These are phyloP conservation scores for Lingula anatina DNA, from an alignment of 2,888 invertebrate species.

Conservation along the genomic window DNA sequence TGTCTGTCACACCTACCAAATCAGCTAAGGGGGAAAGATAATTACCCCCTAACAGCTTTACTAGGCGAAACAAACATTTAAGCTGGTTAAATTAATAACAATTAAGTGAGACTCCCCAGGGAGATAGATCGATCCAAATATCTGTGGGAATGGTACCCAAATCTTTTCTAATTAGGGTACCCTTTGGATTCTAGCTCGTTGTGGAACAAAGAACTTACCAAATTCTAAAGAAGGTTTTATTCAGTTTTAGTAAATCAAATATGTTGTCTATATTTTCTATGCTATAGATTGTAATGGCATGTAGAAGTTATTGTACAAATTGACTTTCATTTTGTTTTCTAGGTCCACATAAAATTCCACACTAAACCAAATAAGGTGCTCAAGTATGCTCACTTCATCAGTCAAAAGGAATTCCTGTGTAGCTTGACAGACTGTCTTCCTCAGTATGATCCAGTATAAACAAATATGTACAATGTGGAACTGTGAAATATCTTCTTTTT, in stretches of 20 bases:
- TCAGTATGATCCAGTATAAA: no score
- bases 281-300: not conserved
- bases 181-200: not conserved
- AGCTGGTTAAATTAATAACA: no score
- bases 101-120: no score
- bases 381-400: conserved; percentile 27
- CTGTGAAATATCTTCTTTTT: no score
- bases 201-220: not conserved
- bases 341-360: conserved; percentile 34
- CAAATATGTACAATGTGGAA: no score
- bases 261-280: not conserved
- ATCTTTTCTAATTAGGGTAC: not conserved
- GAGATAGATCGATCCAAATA: no score
- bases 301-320: not conserved
- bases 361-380: conserved; percentile 28
- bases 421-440: conserved; percentile 31
- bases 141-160: not conserved
- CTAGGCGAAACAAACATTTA: no score
- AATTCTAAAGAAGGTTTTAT: not conserved
- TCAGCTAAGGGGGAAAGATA: no score
- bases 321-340: conserved; percentile 5
- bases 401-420: conserved; percentile 21
- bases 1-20: no score
- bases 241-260: not conserved
- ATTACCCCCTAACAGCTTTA: no score